phyloP scores from a whole-genome alignment of 2,888 invertebrate genomes.

The Drosophila pegasa region DNA sequence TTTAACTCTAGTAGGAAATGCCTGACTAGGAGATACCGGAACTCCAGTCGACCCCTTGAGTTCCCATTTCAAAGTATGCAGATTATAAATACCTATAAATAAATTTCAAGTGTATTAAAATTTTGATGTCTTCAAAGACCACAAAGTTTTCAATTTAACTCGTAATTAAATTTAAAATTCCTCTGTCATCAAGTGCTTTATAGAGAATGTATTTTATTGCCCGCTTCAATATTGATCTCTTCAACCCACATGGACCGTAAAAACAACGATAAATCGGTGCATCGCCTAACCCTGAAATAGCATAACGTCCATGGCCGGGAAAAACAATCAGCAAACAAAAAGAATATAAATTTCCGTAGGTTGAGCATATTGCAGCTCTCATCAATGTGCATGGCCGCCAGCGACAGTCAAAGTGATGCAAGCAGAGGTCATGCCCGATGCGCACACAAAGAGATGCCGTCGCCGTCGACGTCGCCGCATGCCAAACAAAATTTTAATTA shows the following conservation, averaged over 20 bases:
- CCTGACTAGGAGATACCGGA: not conserved
- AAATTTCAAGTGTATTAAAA: not conserved
- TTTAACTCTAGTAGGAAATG: not conserved
- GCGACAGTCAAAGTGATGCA: constrained; percentile 46
- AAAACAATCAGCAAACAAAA: constrained; percentile 24
- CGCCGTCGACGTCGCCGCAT: constrained; percentile 24
- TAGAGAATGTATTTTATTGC: not conserved
- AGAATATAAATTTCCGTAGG: constrained; percentile 40
- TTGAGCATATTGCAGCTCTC: constrained; percentile 27
- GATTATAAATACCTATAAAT: not conserved
- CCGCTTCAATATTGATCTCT: not conserved
- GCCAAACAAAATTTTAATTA: constrained; percentile 68
- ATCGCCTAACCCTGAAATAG: constrained; percentile 42
- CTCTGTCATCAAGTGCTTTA: not conserved
- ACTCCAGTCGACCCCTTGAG: not conserved
- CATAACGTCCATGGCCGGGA: constrained; percentile 23
- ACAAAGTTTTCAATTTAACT: not conserved
- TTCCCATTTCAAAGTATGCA: not conserved
- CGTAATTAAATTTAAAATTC: not conserved
- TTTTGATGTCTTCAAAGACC: not conserved
- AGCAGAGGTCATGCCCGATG: constrained; percentile 66
- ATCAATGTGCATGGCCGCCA: constrained; percentile 44
- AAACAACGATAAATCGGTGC: constrained; percentile 13
- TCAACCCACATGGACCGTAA: not conserved
- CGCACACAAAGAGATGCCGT: constrained; percentile 25